Percentiles rank a stretch among this genome's conserved stretches.
phyloP scores from a whole-genome alignment of 2,797 vertebrate species.

The Pangasius djambal region DNA sequence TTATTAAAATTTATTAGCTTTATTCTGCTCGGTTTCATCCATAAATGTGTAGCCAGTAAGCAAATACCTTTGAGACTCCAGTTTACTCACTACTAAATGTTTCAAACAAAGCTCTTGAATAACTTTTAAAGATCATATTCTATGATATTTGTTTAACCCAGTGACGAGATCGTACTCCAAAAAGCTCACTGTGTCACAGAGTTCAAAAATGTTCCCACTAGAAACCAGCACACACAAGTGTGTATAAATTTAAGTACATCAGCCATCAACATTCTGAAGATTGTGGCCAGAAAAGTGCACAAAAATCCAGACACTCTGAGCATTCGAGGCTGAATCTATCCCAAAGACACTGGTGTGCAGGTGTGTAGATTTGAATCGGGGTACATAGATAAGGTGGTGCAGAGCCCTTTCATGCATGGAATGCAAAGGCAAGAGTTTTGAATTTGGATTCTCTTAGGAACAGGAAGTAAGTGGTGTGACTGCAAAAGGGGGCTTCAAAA shows the following conservation, averaged over 20 bases:
- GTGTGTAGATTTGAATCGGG: neutral
- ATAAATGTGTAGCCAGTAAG: neutral
- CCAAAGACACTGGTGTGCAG: neutral
- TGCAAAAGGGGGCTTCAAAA: neutral
- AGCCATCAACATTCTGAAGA: neutral
- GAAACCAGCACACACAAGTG: neutral
- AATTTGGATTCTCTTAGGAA: neutral
- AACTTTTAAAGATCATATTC: neutral
- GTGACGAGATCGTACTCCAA: no score
- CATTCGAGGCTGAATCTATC: neutral
- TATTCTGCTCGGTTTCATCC: neutral
- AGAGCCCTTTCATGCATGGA: neutral
- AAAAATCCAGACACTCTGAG: neutral
- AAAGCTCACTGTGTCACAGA: neutral
- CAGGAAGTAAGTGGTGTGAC: neutral
- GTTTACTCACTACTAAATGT: neutral
- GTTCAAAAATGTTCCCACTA: neutral
- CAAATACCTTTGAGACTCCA: neutral
- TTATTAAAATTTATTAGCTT: neutral
- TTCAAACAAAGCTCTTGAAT: neutral
- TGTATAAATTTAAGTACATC: neutral
- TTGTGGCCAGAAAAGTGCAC: neutral
- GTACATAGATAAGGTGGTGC: neutral
- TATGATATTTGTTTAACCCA: neutral
- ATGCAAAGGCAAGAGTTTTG: neutral